Evolutionary conservation across 2,797 vertebrate species (phyloP).

Genomic region (Cossypha niveicapilla): DNA sequence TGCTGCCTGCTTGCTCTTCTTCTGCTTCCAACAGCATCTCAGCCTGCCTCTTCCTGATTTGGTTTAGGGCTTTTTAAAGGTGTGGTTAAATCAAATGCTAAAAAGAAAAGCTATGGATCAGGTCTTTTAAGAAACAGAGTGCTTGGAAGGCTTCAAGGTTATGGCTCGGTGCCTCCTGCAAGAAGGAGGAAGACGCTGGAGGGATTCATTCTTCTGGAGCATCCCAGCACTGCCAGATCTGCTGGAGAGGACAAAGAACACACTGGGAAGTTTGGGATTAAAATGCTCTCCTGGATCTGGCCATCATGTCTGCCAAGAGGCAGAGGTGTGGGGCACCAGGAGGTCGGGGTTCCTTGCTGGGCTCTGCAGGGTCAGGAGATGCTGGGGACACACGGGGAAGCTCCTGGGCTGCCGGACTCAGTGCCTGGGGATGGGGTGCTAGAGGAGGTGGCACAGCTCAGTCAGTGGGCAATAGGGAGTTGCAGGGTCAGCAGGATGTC

Average conservation of each 20-base stretch:
- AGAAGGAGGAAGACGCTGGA: background rate
- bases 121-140: background rate
- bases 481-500: background rate
- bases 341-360: fast-evolving
- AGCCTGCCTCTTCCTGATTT: background rate
- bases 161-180: background rate
- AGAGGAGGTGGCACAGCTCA: fast-evolving
- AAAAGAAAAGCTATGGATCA: background rate
- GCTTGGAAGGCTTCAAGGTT: background rate
- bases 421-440: fast-evolving
- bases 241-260: background rate
- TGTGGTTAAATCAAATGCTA: background rate
- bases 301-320: background rate
- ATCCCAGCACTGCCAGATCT: background rate
- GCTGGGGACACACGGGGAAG: fast-evolving
- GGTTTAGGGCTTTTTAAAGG: background rate
- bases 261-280: background rate
- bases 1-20: fast-evolving
- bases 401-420: fast-evolving
- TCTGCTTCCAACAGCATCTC: background rate
- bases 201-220: background rate
- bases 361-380: background rate
- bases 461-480: fast-evolving
- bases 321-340: fast-evolving
- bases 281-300: background rate